These are phyloP conservation scores for Trichomalopsis sarcophagae DNA, from an alignment of 1,140 invertebrate species.

Conservation along the genomic window DNA sequence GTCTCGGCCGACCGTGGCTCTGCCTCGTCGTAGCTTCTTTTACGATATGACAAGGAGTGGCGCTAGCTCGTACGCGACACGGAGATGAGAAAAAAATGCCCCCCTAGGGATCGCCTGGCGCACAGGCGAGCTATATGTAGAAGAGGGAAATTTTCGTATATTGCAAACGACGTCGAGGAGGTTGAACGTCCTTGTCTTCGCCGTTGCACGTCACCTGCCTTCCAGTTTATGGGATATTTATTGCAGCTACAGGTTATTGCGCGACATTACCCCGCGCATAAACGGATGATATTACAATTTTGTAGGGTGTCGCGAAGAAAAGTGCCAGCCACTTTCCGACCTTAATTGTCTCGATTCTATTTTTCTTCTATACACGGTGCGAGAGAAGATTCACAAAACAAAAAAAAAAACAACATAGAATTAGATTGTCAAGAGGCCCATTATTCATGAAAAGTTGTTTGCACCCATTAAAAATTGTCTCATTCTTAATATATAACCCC, in stretches of 20 bases:
- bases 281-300: slow-evolving; percentile 16
- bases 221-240: slow-evolving; percentile 10
- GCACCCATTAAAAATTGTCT: too few species aligned
- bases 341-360: not conserved
- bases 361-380: not conserved
- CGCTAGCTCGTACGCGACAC: not conserved
- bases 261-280: not conserved
- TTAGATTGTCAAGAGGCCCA: too few species aligned
- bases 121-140: not conserved
- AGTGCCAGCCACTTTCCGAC: not conserved
- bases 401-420: too few species aligned
- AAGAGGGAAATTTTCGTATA: slow-evolving; percentile 17
- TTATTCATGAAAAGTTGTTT: too few species aligned
- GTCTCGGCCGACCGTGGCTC: not conserved
- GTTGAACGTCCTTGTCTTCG: not conserved
- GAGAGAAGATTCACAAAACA: not conserved
- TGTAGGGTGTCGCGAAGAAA: not conserved
- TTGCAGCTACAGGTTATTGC: slow-evolving; percentile 24
- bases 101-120: not conserved
- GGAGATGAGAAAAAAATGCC: not conserved
- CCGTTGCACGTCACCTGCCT: not conserved
- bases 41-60: not conserved
- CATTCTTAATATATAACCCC: too few species aligned
- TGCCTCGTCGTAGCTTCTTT: not conserved
- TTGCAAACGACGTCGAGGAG: not conserved